Evolutionary conservation across 2,888 invertebrate genomes (phyloP), one percentile per base, ranked within the genome.

Genomic region (Drosophila mimetica): DNA sequence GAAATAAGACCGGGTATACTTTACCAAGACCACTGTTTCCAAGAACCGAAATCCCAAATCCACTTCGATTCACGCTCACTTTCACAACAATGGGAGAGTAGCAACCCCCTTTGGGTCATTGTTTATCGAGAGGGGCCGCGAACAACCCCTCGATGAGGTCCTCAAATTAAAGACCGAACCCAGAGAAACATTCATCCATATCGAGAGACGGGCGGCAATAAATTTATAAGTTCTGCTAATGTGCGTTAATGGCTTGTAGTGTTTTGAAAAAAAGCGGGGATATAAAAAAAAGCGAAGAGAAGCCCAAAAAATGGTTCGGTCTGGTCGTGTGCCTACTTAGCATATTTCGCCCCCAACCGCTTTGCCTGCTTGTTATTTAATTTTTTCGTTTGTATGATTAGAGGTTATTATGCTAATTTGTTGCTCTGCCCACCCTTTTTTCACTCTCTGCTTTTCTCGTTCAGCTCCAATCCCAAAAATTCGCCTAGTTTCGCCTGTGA

Each of bases 181-280:
- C 5, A n/a, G 18, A 4, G 53, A 13, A 63, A 50, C 64, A 47
- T 53, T 52, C 66, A 53, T 66, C 44, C 46, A 58, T 41, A 48
- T 52, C 41, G 52, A 48, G 52, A 48, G 51, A 65, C 20, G 60
- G 71, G 44, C 69, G 79, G 82, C 85, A 87, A 87, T 87, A 87
- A 82, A 85, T 82, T 82, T 87, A 81, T 73, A 87, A 87, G 82
- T 83, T 83, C 72, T 73, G 88, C 82, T 83, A 83, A 83, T 83
- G 82, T 83, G 82, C 82, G 88, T 85, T 87, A 83, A 83, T 83
- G 86, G 82, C 79, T 87, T 82, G 86, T 82, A 87, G 88, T 87
- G 55, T 52, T 47, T 16, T 11, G 16, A 46, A 16, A n/a, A 20
- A 44, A 60, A 16, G 46, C 16, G n/a, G 6, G 1, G 9, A 11